Percentiles rank a stretch among this genome's conserved stretches.
phyloP scores from a whole-genome alignment of 2,113 vertebrate species.

The Propithecus coquereli region DNA sequence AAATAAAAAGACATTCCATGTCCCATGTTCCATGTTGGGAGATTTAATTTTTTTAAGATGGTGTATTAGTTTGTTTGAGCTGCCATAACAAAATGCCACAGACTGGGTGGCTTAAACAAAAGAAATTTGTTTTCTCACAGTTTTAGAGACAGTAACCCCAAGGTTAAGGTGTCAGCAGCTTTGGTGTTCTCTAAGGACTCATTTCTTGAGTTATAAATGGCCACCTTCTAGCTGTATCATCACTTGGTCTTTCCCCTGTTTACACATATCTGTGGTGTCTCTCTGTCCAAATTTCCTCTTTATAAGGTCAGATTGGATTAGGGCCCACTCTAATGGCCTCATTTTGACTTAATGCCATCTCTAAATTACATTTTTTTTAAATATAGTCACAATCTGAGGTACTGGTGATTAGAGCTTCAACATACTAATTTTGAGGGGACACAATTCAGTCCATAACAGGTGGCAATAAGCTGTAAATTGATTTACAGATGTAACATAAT shows the following conservation, averaged over 20 bases:
- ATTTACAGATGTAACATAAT: background rate
- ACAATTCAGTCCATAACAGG: background rate
- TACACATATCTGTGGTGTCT: background rate
- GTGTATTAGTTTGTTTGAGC: background rate
- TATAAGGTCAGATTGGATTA: background rate
- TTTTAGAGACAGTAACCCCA: too few relatives aligned
- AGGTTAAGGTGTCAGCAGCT: background rate
- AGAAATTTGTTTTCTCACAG: too few relatives aligned
- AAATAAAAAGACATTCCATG: background rate
- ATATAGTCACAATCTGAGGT: background rate
- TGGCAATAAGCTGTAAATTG: background rate
- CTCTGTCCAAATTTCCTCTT: too few relatives aligned
- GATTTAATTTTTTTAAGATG: background rate
- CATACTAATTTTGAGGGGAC: background rate
- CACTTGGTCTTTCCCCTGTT: background rate
- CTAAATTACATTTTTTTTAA: background rate
- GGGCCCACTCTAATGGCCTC: too few relatives aligned
- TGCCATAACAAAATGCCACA: background rate
- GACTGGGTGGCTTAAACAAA: too few relatives aligned
- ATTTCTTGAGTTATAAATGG: too few relatives aligned
- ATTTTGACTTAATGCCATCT: background rate
- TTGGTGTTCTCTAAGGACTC: background rate
- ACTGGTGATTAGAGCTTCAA: background rate
- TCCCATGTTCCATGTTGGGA: background rate
- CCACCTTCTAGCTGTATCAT: too few relatives aligned